A percentile compares a stretch with the other conserved stretches of the same genome.
Conservation (phyloP, 2,113 vertebrate genomes). For the Ranitomeya variabilis region DNA sequence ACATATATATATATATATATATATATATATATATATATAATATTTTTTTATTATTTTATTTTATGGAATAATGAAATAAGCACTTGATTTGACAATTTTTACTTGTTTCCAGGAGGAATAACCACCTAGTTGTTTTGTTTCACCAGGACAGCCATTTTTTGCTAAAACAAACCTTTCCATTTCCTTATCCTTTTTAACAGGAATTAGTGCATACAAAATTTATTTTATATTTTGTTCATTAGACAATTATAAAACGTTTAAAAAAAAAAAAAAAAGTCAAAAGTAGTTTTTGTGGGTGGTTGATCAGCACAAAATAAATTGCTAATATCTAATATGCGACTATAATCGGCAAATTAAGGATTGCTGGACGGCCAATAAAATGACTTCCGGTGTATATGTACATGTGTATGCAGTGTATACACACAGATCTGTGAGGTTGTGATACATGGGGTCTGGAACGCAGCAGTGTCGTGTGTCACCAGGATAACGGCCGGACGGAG, state of each 20-base stretch:
- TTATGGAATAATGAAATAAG: no score
- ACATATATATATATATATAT: no score
- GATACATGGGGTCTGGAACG: not conserved
- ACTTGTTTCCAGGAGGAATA: not conserved
- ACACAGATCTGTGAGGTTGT: not conserved
- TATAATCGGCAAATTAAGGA: no score
- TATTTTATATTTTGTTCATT: not conserved
- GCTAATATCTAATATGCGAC: no score
- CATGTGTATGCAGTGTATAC: not conserved
- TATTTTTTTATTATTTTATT: no score
- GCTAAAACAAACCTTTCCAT: no score
- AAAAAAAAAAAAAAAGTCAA: no score
- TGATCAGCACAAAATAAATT: not conserved
- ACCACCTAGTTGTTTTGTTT: not conserved
- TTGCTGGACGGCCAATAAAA: not conserved
- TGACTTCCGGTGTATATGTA: not conserved
- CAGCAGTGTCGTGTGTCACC: not conserved
- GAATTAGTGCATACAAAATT: not conserved
- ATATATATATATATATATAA: no score
- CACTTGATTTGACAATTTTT: no score
- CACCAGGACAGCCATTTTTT: no score
- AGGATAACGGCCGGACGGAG: not conserved
- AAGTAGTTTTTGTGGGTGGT: not conserved
- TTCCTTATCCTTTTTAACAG: not conserved
- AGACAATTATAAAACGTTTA: no score